phyloP scores from a whole-genome alignment of 2,797 vertebrate genomes.

The Neosalanx taihuensis region DNA sequence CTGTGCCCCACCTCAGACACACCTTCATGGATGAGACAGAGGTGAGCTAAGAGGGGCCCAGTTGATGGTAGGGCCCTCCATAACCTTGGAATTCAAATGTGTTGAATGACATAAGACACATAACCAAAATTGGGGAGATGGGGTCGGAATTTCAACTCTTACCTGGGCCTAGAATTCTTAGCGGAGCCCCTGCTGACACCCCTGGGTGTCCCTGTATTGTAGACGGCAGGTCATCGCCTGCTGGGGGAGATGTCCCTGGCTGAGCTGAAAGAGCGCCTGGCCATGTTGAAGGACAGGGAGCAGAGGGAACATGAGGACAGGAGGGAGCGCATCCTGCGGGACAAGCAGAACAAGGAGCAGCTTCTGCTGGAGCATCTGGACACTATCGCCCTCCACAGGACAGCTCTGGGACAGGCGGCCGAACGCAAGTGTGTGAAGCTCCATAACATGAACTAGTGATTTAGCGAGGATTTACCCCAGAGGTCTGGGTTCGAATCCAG shows the following conservation, averaged over 20 bases:
- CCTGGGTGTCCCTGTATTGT: constrained; percentile 10
- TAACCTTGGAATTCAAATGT: no score
- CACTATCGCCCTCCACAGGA: constrained; percentile 74
- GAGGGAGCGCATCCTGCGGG: constrained; percentile 77
- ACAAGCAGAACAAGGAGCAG: constrained; percentile 77
- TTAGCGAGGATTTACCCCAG: not conserved
- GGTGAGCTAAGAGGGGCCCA: constrained; percentile 65
- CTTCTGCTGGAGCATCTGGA: constrained; percentile 77
- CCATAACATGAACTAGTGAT: not conserved
- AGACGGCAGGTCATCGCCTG: constrained; percentile 83
- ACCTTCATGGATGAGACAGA: constrained; percentile 84
- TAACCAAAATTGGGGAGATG: not conserved
- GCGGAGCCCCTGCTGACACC: not conserved
- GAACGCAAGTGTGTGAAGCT: constrained; percentile 72
- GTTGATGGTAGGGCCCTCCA: no score
- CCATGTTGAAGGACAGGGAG: constrained; percentile 73
- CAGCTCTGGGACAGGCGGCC: constrained; percentile 67
- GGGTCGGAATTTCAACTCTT: not conserved
- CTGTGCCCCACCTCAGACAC: constrained; percentile 61
- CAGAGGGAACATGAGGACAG: constrained; percentile 74
- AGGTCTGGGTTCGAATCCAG: no score
- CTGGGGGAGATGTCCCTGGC: constrained; percentile 89
- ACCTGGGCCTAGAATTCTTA: not conserved
- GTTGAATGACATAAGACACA: no score
- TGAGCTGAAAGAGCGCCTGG: constrained; percentile 84